Evolutionary conservation across 1,140 invertebrate genomes (phyloP), one percentile per base, ranked within the genome.

Genomic region (Triops cancriformis): DNA sequence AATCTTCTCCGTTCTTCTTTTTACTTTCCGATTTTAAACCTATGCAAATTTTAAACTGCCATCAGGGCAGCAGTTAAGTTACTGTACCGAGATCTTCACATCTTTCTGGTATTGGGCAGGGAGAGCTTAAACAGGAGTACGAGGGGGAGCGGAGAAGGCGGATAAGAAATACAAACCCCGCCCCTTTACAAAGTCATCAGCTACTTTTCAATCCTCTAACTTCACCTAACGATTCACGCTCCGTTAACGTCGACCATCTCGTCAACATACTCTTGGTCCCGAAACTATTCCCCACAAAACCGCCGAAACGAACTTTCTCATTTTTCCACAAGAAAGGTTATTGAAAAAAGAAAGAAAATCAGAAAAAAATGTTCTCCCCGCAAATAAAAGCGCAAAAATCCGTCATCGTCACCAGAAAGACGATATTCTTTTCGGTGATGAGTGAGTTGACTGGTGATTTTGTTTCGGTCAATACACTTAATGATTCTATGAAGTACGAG

Each of bases 211-310:
- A 64, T 64, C 23, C 51, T 10, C 51, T 64, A 64, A 64, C 51
- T 64, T 64, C 23, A 64, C 51, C 51, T 64, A 64, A 64, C 51
- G 51, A 64, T 64, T 23, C 51, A 64, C 51, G 51, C 51, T 64
- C 51, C 51, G 51, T 64, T 64, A 64, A 23, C 51, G 51, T 64
- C 51, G 51, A 64, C 51, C 51, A 64, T 64, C 51, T 64, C 51
- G 51, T 64, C 51, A 64, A 64, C 51, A 64, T 64, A n/a, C 23
- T 64, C 23, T 18, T 64, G 10, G 51, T 37, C 31, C 31, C 7
- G 31, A 37, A 37, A 37, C 51, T 64, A 64, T 18, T n/a, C 14
- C 51, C 9, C 51, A 11, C 4, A 64, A 64, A 64, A 23, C 45
- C 45, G 5, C 45, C 3, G 23, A 64, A 64, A 64, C 51, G n/a